Percentiles rank a stretch among this genome's conserved stretches.
Evolutionary conservation across 2,797 vertebrate species (phyloP).

Genomic region (Neomorphus geoffroyi): DNA sequence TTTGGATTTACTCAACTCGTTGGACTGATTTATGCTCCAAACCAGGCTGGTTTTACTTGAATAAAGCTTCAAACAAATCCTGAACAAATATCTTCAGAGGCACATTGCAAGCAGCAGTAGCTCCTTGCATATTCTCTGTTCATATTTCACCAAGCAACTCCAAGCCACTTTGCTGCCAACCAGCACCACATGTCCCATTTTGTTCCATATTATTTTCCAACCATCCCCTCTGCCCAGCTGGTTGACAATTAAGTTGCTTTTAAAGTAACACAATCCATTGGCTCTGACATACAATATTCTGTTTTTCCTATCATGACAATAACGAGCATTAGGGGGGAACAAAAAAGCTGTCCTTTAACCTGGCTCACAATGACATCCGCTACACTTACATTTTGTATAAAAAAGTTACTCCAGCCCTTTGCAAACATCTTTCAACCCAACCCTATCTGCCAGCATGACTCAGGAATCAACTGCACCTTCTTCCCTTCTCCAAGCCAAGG

Average conservation of each 20-base stretch:
- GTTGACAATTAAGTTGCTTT: slow-evolving; percentile 43
- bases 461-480: neutral
- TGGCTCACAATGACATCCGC: rapidly evolving
- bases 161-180: neutral
- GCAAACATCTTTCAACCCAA: neutral
- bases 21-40: neutral
- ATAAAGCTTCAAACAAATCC: neutral
- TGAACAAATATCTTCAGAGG: neutral
- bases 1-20: neutral
- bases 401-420: neutral
- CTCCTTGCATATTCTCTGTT: neutral
- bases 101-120: neutral
- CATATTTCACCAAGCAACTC: neutral
- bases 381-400: neutral
- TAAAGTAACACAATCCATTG: neutral
- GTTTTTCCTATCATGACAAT: neutral
- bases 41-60: neutral
- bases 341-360: neutral
- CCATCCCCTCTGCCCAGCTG: neutral
- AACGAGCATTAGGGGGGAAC: neutral
- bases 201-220: neutral
- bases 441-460: neutral
- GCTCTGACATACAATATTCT: neutral
- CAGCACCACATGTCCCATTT: neutral
- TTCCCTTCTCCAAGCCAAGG: neutral